Base-by-base conservation (phyloP, 2,113 vertebrate species). In the Phylloscopus trochilus region DNA sequence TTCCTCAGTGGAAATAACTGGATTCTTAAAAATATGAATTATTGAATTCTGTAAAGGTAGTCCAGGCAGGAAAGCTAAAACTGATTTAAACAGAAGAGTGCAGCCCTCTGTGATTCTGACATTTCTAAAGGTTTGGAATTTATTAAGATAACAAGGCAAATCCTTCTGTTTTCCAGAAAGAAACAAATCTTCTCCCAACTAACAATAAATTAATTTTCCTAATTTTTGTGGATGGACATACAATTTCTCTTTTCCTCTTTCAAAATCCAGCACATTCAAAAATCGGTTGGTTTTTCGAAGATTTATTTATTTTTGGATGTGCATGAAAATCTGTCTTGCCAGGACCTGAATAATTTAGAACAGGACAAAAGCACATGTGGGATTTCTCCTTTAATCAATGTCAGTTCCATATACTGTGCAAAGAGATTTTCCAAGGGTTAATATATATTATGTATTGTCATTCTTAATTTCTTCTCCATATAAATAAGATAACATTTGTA, bases 341-440 rank as follows among this genome's bases (percentile, higher is more conserved):
- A 88, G 90, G 82, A 77, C 24, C 30, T 86, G 60, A 91, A 70
- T 93, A 95, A 95, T 83, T 93, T 94, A 96, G 79, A 95, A 90
- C 94, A 96, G 75, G 83, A 88, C 49, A 87, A 95, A 91, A 95
- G 52, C 76, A 91, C 88, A 91, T 56, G 41, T 90, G 90, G 90
- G 87, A 94, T 92, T 95, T 96, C 90, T 88, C 20, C 14, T 93
- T 95, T 96, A 95, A 97, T 97, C 87, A 93, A 90, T 83, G 79
- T 96, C 92, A 96, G 80, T 83, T 95, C 60, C 12, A 0, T 55
- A 62, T 46, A 87, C 26, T 10, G 37, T 75, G 59, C 31, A 81
- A 80, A 88, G 56, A 72, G 72, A 80, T 90, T 94, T 96, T 95
- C 79, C 73, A 81, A 90, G 33, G 75, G 67, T 94, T 95, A 91